Conservation (phyloP, 2,797 vertebrate species). For the Melanotaenia maccullochi region DNA sequence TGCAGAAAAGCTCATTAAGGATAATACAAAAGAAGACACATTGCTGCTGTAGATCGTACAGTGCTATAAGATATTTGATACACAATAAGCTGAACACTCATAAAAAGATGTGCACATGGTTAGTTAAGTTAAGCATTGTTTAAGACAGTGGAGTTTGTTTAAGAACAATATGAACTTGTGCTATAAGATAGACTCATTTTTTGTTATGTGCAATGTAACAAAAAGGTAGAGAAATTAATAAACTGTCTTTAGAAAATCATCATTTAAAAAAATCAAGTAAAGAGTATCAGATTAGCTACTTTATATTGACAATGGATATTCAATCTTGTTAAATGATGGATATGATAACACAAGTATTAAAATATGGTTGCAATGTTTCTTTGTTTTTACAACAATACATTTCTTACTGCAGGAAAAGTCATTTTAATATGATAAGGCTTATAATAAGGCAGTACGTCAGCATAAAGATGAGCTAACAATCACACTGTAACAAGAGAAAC, state of each 20-base stretch:
- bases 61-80: background rate
- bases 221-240: background rate
- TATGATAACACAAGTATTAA: background rate
- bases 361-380: too few relatives aligned
- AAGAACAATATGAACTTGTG: background rate
- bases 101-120: background rate
- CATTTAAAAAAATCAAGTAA: background rate
- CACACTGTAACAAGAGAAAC: too few relatives aligned
- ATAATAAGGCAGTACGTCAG: too few relatives aligned
- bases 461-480: too few relatives aligned
- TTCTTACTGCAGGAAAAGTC: too few relatives aligned
- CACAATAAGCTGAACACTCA: background rate
- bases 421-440: too few relatives aligned
- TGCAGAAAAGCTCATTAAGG: conserved; percentile 48
- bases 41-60: background rate
- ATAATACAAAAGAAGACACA: conserved; percentile 18
- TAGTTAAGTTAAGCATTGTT: background rate
- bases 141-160: background rate
- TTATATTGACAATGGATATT: background rate
- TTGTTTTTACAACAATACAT: too few relatives aligned
- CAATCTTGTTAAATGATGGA: background rate
- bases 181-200: background rate
- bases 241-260: too few relatives aligned
- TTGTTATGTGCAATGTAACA: background rate
- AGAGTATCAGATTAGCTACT: background rate